Evolutionary conservation across 2,113 vertebrate species (phyloP).

Genomic region (Apodemus speciosus): DNA sequence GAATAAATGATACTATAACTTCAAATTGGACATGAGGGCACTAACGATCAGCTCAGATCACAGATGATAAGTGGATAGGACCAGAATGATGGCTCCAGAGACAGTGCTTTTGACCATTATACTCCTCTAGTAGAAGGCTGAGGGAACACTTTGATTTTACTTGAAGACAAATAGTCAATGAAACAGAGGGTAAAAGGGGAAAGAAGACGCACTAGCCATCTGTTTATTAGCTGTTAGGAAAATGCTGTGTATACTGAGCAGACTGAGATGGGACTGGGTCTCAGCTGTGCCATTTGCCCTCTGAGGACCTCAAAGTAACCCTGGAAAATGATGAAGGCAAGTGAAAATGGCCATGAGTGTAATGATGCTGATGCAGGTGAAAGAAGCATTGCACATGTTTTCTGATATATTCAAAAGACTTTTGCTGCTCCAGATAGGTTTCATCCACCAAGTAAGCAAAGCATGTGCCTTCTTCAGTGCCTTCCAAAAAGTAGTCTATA

Average conservation of each 20-base stretch:
- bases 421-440: neutral
- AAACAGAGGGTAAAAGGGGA: neutral
- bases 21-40: slow-evolving; percentile 1
- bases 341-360: neutral
- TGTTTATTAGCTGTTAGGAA: neutral
- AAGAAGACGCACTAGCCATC: neutral
- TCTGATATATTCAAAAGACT: neutral
- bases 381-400: neutral
- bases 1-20: neutral
- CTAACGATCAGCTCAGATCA: neutral
- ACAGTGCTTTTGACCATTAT: neutral
- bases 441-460: neutral
- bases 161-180: neutral
- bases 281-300: neutral
- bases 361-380: neutral
- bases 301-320: neutral
- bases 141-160: slow-evolving; percentile 9
- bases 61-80: neutral
- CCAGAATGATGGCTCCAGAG: neutral
- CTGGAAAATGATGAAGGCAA: neutral
- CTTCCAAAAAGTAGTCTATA: neutral
- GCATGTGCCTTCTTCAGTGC: neutral
- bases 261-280: neutral
- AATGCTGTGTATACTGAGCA: neutral
- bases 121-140: neutral